These are phyloP conservation scores for Trachelus tabidus DNA, from an alignment of 2,888 invertebrate species.

Conservation along the genomic window DNA sequence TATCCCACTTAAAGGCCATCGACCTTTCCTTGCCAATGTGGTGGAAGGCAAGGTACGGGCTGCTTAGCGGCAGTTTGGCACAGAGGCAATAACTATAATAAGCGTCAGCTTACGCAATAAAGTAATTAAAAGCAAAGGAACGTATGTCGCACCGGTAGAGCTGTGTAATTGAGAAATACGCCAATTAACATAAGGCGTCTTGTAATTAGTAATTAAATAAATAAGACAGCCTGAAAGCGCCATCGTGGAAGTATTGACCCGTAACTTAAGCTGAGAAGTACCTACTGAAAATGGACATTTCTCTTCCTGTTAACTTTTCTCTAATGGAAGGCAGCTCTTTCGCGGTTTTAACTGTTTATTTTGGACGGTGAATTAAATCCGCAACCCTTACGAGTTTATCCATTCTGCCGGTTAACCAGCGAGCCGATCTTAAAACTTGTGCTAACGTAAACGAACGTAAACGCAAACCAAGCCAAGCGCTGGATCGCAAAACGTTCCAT, in stretches of 20 bases:
- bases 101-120: background rate
- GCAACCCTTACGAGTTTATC: background rate
- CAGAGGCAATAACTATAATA: background rate
- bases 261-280: background rate
- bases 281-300: background rate
- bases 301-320: background rate
- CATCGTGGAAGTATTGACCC: background rate
- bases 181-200: slow-evolving; percentile 29
- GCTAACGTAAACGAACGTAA: background rate
- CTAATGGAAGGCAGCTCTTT: background rate
- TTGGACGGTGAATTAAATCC: background rate
- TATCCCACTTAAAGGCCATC: too few species aligned
- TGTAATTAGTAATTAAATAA: slow-evolving; percentile 36
- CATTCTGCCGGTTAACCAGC: background rate
- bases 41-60: too few species aligned
- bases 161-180: slow-evolving; percentile 26
- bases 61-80: too few species aligned
- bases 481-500: background rate
- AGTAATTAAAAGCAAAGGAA: background rate
- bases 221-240: slow-evolving; percentile 19
- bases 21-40: too few species aligned
- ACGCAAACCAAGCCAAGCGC: background rate
- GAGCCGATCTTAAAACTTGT: background rate
- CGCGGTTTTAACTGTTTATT: background rate
- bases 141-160: background rate